These are phyloP conservation scores for Noturus placidus DNA, from an alignment of 2,113 vertebrate genomes.

Conservation along the genomic window DNA sequence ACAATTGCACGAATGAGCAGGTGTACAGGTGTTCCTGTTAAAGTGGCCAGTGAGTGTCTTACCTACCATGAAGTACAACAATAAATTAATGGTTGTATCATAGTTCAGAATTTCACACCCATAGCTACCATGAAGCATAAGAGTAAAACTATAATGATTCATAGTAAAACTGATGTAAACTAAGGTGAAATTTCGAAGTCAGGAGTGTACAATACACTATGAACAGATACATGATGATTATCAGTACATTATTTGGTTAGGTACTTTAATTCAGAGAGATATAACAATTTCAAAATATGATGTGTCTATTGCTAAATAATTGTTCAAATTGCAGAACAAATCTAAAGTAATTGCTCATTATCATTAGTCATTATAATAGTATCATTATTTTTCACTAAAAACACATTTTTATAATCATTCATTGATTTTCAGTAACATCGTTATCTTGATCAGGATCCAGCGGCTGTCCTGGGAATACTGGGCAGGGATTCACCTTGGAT, in stretches of 20 bases:
- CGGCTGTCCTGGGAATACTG: neutral
- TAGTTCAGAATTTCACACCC: neutral
- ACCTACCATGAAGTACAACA: neutral
- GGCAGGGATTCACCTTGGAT: neutral
- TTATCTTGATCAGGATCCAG: neutral
- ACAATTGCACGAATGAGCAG: neutral
- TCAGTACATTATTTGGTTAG: neutral
- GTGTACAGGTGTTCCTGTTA: neutral
- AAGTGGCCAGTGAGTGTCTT: neutral
- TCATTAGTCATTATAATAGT: too few relatives aligned
- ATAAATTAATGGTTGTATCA: too few relatives aligned
- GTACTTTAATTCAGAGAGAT: neutral
- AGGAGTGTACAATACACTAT: neutral
- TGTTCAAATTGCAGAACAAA: neutral
- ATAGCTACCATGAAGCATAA: neutral
- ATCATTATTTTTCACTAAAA: neutral
- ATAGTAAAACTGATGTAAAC: neutral
- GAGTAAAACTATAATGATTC: neutral
- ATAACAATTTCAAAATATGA: neutral
- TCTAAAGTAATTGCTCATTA: neutral
- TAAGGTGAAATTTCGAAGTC: neutral
- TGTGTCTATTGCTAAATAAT: neutral
- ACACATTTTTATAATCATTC: neutral
- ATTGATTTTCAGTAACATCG: neutral
- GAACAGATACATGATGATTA: neutral